Percentiles rank a stretch among this genome's conserved stretches.
These are phyloP conservation scores for Scomberomorus guttatus DNA, from an alignment of 2,797 vertebrate species.

Conservation along the genomic window DNA sequence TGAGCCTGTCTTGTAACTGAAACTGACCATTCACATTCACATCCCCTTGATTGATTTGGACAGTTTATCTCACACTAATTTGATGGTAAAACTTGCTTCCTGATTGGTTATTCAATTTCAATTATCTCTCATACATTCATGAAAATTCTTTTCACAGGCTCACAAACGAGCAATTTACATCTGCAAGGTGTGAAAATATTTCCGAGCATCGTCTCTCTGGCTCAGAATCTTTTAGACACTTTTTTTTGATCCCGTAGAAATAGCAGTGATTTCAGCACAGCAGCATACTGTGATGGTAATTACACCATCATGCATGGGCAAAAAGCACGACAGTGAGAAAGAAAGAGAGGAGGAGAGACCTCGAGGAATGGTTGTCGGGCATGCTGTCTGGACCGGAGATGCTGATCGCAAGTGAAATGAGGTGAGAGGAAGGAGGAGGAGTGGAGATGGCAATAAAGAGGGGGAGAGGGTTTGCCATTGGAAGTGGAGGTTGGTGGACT, in stretches of 20 bases:
- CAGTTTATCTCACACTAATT: neutral
- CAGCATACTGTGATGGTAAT: constrained; percentile 35
- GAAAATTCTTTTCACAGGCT: constrained; percentile 12
- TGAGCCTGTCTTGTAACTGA: too few relatives aligned
- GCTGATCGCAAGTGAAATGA: constrained; percentile 73
- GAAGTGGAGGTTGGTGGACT: constrained; percentile 52
- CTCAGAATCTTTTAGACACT: constrained; percentile 16
- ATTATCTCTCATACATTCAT: neutral
- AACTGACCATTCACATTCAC: neutral
- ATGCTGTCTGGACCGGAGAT: constrained; percentile 53
- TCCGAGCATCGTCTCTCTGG: neutral
- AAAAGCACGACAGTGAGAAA: constrained; percentile 35
- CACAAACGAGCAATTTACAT: constrained; percentile 5
- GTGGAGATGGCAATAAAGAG: constrained; percentile 37
- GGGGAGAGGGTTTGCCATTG: constrained; percentile 47
- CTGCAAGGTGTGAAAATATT: neutral
- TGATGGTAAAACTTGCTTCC: neutral
- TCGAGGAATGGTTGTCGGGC: constrained; percentile 54
- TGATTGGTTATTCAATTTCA: neutral
- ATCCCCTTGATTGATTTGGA: neutral
- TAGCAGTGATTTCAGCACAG: constrained; percentile 14
- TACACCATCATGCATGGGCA: neutral
- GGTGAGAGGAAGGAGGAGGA: constrained; percentile 47
- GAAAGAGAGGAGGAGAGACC: constrained; percentile 20
- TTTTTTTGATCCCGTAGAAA: constrained; percentile 1